Evolutionary conservation across 2,797 vertebrate genomes (phyloP).

Genomic region (Benthosema pterotum): DNA sequence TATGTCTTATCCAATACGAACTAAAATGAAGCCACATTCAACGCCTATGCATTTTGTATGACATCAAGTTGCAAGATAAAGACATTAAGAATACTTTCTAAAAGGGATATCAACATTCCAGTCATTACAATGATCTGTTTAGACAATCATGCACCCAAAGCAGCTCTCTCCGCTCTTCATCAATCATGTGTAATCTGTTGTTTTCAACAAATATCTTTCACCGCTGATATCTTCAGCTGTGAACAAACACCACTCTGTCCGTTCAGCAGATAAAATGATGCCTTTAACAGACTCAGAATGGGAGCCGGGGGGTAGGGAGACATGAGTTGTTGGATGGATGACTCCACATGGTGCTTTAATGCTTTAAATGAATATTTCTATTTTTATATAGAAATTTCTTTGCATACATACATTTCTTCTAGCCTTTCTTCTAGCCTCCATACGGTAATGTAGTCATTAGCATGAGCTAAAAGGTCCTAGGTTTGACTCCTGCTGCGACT

Average conservation of each 20-base stretch:
- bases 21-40: slow-evolving; percentile 18
- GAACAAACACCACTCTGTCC: slow-evolving; percentile 61
- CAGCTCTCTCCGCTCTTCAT: slow-evolving; percentile 48
- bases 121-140: slow-evolving; percentile 44
- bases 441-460: too few relatives aligned
- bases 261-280: slow-evolving; percentile 39
- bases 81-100: slow-evolving; percentile 23
- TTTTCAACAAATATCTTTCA: slow-evolving; percentile 45
- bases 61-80: slow-evolving; percentile 16
- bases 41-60: slow-evolving; percentile 27
- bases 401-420: too few relatives aligned
- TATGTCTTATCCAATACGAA: neutral
- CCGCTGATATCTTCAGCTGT: slow-evolving; percentile 55
- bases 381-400: too few relatives aligned
- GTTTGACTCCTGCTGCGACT: too few relatives aligned
- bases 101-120: slow-evolving; percentile 32
- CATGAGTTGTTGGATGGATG: slow-evolving; percentile 29
- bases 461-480: too few relatives aligned
- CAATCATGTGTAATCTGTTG: slow-evolving; percentile 62
- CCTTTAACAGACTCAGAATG: slow-evolving; percentile 17
- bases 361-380: slow-evolving; percentile 16
- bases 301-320: slow-evolving; percentile 18
- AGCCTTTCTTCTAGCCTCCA: too few relatives aligned
- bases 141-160: slow-evolving; percentile 38
- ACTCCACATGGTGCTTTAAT: slow-evolving; percentile 19